Evolutionary conservation across 2,888 invertebrate genomes (phyloP).

Genomic region (Eupithecia abbreviata): DNA sequence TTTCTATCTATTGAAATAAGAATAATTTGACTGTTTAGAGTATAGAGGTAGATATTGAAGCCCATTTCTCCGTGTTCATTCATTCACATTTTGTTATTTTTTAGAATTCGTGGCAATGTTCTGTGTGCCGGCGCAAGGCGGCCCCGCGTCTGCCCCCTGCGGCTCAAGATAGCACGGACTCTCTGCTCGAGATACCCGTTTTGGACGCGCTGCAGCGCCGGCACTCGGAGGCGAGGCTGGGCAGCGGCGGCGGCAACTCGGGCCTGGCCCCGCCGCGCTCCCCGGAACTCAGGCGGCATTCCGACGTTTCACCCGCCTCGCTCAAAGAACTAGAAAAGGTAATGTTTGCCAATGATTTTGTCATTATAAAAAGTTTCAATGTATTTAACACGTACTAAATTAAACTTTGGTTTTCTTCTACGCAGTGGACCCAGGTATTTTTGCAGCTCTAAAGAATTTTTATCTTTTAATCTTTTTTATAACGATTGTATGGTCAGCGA

Average conservation of each 20-base stretch:
- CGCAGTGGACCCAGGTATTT: constrained; percentile 17
- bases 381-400: neutral
- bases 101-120: constrained; percentile 93
- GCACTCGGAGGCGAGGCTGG: constrained; percentile 88
- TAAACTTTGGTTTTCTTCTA: constrained; percentile 14
- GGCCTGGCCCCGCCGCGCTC: constrained; percentile 93
- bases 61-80: neutral
- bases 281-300: constrained; percentile 91
- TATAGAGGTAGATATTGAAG: neutral
- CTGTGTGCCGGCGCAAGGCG: constrained; percentile 93
- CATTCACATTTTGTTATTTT: neutral
- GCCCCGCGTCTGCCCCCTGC: constrained; percentile 89
- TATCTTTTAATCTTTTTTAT: constrained; percentile 10
- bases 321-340: constrained; percentile 95
- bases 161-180: constrained; percentile 93
- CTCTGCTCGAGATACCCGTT: constrained; percentile 90
- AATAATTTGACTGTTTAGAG: neutral
- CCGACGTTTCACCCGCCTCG: constrained; percentile 94
- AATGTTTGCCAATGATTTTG: constrained; percentile 56
- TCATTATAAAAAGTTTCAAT: constrained; percentile 6
- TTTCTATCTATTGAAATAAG: no score
- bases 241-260: constrained; percentile 78
- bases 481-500: constrained; percentile 11
- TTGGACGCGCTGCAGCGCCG: constrained; percentile 91
- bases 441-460: constrained; percentile 4